These are phyloP conservation scores for Tragelaphus buxtoni DNA, from an alignment of 2,113 vertebrate species.

Conservation along the genomic window DNA sequence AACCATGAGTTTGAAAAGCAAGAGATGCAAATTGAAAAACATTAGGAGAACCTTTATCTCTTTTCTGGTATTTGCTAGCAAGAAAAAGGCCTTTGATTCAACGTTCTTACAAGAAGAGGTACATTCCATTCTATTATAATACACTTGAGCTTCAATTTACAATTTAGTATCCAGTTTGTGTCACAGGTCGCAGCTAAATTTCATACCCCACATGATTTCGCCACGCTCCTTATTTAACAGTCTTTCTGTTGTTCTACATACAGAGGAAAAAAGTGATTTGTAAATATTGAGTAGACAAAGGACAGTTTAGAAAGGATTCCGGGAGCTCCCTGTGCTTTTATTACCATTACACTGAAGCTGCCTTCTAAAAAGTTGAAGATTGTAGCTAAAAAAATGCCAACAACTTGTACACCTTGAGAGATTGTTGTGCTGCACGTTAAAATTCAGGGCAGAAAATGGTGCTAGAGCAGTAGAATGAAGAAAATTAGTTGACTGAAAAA, in stretches of 20 bases:
- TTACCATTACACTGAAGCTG: not conserved
- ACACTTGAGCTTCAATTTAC: not conserved
- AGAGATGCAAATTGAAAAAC: not conserved
- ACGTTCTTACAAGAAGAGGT: not conserved
- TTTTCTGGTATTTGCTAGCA: not conserved
- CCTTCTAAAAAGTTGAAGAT: not conserved
- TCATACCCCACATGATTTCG: not conserved
- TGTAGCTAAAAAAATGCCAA: not conserved
- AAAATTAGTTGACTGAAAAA: not conserved
- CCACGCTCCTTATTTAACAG: not conserved
- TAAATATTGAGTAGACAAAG: slow-evolving; percentile 47
- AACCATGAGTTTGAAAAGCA: not conserved
- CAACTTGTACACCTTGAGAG: not conserved
- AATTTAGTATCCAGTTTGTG: not conserved
- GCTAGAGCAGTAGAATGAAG: not conserved
- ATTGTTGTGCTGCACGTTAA: not conserved
- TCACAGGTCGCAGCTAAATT: not conserved
- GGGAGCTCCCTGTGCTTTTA: not conserved
- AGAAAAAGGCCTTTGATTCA: not conserved
- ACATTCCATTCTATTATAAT: not conserved
- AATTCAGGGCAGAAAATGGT: not conserved
- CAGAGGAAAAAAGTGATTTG: slow-evolving; percentile 16
- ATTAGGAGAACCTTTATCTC: not conserved
- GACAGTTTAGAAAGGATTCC: slow-evolving; percentile 20
- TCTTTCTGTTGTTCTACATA: not conserved